phyloP scores from a whole-genome alignment of 2,797 vertebrate species.

The Clarias platycephalus region DNA sequence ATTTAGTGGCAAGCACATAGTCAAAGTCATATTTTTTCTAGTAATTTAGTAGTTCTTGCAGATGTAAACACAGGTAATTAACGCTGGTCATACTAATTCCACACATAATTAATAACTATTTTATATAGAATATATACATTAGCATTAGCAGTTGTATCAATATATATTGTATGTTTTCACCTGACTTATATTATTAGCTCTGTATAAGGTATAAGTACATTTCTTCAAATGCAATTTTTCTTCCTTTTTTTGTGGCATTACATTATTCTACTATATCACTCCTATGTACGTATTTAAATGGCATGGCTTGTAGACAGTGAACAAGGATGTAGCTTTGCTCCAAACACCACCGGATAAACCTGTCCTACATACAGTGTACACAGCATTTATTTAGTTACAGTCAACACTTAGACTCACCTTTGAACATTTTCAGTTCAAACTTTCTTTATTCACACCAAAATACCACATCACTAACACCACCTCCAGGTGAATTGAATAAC shows the following conservation, averaged over 20 bases:
- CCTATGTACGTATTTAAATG: conserved; percentile 50
- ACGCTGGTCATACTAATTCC: not conserved
- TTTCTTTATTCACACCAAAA: too few species aligned
- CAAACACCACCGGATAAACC: not conserved
- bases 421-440: not conserved
- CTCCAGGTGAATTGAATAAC: too few species aligned
- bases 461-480: too few species aligned
- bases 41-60: not conserved
- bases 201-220: not conserved
- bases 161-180: not conserved
- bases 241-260: conserved; percentile 58
- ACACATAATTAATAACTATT: not conserved
- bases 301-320: conserved; percentile 12
- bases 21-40: not conserved
- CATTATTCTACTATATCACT: conserved; percentile 47
- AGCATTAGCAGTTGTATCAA: not conserved
- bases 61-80: conserved; percentile 10
- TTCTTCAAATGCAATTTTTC: conserved; percentile 48
- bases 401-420: not conserved
- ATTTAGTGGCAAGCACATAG: not conserved
- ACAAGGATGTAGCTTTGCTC: not conserved
- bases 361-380: conserved; percentile 11
- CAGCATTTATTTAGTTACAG: conserved; percentile 3
- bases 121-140: not conserved
- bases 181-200: not conserved